These are phyloP conservation scores for Zaprionus lachaisei DNA, from an alignment of 1,140 invertebrate species.

Conservation along the genomic window DNA sequence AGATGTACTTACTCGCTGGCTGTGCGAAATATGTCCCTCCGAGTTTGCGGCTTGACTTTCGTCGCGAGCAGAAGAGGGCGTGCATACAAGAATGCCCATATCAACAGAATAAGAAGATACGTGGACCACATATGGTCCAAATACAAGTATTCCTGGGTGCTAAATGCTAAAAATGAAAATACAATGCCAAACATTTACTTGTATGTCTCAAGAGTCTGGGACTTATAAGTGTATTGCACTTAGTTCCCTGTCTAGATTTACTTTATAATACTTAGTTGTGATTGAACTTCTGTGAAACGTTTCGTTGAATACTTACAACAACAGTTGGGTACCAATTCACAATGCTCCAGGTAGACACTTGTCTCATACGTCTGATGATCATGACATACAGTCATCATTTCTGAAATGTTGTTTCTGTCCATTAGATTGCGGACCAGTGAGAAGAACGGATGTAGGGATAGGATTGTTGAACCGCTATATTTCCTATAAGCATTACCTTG, in stretches of 20 bases:
- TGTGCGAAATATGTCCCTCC: background rate
- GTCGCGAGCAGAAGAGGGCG: background rate
- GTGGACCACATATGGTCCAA: background rate
- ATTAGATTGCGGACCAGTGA: constrained; percentile 33
- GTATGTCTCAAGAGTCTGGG: background rate
- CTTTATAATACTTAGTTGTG: background rate
- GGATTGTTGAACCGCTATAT: background rate
- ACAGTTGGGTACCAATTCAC: constrained; percentile 42
- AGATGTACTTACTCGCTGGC: constrained; percentile 31
- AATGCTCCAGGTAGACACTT: constrained; percentile 50
- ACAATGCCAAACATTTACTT: constrained; percentile 1
- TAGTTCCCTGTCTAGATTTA: too few relatives aligned
- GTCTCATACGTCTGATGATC: constrained; percentile 49
- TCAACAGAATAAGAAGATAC: background rate
- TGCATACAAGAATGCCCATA: constrained; percentile 20
- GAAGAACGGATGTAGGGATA: constrained; percentile 41
- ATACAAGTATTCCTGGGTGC: background rate
- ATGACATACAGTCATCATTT: constrained; percentile 3
- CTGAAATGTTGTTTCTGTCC: background rate
- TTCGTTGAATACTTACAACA: constrained; percentile 39
- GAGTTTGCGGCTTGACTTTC: background rate
- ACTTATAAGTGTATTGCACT: background rate
- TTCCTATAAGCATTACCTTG: background rate
- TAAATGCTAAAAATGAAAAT: background rate
- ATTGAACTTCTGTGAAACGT: background rate